These are phyloP conservation scores for Cyrtonyx montezumae DNA, from an alignment of 2,113 vertebrate species.

Conservation along the genomic window DNA sequence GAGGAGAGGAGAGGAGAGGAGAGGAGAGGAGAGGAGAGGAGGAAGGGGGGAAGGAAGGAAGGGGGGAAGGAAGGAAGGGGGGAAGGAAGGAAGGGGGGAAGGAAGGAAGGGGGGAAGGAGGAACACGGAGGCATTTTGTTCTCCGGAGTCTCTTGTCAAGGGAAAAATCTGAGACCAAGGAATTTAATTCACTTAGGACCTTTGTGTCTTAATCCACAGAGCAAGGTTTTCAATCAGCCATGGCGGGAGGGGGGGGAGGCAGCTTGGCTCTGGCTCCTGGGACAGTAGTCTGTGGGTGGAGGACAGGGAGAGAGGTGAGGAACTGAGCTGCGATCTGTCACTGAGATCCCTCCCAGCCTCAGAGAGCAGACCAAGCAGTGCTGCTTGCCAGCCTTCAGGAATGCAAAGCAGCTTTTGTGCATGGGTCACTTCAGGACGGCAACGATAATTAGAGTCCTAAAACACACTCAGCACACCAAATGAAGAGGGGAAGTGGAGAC, in stretches of 20 bases:
- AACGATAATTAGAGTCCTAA: conserved; percentile 2
- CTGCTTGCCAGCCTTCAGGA: not conserved
- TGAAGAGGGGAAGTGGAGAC: not conserved
- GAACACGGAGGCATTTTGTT: not conserved
- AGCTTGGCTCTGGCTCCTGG: fast-evolving
- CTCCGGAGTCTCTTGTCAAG: not conserved
- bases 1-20: too few relatives aligned
- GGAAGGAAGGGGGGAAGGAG: too few relatives aligned
- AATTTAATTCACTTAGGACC: conserved; percentile 27
- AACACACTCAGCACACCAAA: not conserved
- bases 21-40: too few relatives aligned
- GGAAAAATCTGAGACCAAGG: not conserved
- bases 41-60: too few relatives aligned
- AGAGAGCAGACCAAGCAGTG: not conserved
- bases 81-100: too few relatives aligned
- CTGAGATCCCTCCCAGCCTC: not conserved
- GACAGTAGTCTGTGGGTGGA: not conserved
- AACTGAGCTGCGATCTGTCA: not conserved
- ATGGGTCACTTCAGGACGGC: conserved; percentile 21
- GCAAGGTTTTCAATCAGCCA: not conserved
- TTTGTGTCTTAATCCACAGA: conserved; percentile 26
- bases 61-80: too few relatives aligned
- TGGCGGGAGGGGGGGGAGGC: not conserved
- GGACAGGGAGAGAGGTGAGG: not conserved
- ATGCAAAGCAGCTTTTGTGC: not conserved